These are phyloP conservation scores for Escarpia spicata DNA, from an alignment of 2,888 invertebrate species.

Conservation along the genomic window DNA sequence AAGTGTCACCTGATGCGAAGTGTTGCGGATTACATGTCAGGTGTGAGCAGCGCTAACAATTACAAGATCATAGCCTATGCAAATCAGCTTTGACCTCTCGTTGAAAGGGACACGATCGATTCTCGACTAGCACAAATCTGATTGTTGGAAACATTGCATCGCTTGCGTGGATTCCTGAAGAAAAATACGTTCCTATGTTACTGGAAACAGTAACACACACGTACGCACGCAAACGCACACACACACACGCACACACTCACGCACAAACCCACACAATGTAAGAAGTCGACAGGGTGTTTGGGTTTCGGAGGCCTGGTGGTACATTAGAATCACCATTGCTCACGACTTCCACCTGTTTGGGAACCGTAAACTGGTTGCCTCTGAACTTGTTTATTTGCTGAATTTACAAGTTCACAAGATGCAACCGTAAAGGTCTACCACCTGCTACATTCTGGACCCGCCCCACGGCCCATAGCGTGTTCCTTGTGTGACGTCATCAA, in stretches of 20 bases:
- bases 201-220: neutral
- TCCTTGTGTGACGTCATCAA: neutral
- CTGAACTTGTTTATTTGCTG: neutral
- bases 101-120: neutral
- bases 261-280: neutral
- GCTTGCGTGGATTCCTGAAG: neutral
- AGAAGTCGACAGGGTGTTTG: neutral
- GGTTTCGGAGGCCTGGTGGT: neutral
- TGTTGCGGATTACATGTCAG: no score
- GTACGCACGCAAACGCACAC: neutral
- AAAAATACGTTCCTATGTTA: no score
- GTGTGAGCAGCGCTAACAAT: no score
- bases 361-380: neutral
- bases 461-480: neutral
- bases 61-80: no score
- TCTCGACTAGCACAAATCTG: neutral
- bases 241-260: slow-evolving; percentile 19
- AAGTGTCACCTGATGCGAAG: no score
- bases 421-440: neutral
- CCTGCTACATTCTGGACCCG: neutral
- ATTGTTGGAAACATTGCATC: neutral
- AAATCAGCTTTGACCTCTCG: no score
- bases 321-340: neutral
- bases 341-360: neutral
- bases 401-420: neutral